phyloP scores from a whole-genome alignment of 2,888 invertebrate species.

The Tenodera sinensis region DNA sequence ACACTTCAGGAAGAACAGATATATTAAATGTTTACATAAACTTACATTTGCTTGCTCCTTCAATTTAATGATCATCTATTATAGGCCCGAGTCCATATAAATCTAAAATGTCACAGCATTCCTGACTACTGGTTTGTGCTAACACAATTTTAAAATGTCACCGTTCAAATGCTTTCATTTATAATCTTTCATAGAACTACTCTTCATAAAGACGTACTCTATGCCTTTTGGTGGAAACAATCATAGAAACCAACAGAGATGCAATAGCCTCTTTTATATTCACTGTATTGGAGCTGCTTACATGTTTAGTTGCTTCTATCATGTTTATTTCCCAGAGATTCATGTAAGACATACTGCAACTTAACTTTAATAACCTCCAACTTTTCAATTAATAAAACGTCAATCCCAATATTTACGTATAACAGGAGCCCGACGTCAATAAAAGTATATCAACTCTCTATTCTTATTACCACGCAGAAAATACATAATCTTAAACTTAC shows the following conservation, averaged over 20 bases:
- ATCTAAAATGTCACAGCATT: too few relatives aligned
- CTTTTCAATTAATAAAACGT: not conserved
- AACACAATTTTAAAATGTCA: too few relatives aligned
- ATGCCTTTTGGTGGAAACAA: too few relatives aligned
- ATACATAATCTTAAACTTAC: not conserved
- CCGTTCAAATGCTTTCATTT: too few relatives aligned
- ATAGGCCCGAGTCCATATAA: too few relatives aligned
- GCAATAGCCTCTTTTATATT: too few relatives aligned
- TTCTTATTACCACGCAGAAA: not conserved
- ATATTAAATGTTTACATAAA: not conserved
- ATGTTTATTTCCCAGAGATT: not conserved
- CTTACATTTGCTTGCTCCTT: not conserved
- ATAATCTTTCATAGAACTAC: too few relatives aligned
- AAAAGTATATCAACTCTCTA: not conserved
- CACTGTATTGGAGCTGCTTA: too few relatives aligned
- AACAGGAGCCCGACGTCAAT: not conserved
- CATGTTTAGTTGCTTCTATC: too few relatives aligned
- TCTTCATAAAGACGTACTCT: too few relatives aligned
- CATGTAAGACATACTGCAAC: not conserved
- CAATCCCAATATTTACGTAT: not conserved
- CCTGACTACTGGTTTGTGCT: too few relatives aligned
- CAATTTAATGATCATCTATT: not conserved
- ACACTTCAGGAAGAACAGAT: not conserved
- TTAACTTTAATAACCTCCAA: not conserved
- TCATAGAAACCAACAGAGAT: too few relatives aligned